These are phyloP conservation scores for Zaprionus vittiger DNA, from an alignment of 1,140 invertebrate genomes.

Conservation along the genomic window DNA sequence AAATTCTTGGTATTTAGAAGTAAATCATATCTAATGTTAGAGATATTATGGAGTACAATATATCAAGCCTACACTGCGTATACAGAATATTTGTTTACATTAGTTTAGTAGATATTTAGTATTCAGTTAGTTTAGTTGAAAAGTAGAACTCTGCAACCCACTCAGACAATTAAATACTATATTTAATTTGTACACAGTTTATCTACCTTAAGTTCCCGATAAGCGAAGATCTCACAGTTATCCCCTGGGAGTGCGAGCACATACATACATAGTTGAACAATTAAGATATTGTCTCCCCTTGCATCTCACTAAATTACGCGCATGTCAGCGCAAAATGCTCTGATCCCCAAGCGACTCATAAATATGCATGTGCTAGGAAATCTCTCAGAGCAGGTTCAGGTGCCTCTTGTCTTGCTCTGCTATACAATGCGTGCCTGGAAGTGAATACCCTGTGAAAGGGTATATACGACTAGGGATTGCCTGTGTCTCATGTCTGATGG, in stretches of 20 bases:
- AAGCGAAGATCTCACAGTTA: neutral
- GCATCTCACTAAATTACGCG: conserved; percentile 39
- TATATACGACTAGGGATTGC: neutral
- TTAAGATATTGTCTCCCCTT: conserved; percentile 46
- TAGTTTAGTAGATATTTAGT: neutral
- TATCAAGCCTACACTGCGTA: neutral
- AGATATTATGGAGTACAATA: neutral
- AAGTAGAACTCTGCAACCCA: no score
- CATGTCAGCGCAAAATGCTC: conserved; percentile 41
- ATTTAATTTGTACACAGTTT: neutral
- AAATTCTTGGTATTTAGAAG: neutral
- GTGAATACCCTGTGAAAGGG: conserved; percentile 27
- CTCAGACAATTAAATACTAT: neutral
- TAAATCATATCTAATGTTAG: neutral
- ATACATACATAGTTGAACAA: conserved; percentile 14
- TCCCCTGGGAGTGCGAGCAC: conserved; percentile 1
- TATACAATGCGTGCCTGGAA: conserved; percentile 36
- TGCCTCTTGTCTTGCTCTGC: neutral
- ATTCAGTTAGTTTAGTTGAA: neutral
- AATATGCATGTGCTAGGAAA: conserved; percentile 53
- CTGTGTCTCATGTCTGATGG: neutral
- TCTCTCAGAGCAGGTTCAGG: conserved; percentile 43
- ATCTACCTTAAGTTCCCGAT: neutral
- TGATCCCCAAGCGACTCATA: conserved; percentile 57
- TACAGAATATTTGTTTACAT: neutral